Evolutionary conservation across 2,888 invertebrate genomes (phyloP), one percentile per base, ranked within the genome.

Genomic region (Ligdia adustata): DNA sequence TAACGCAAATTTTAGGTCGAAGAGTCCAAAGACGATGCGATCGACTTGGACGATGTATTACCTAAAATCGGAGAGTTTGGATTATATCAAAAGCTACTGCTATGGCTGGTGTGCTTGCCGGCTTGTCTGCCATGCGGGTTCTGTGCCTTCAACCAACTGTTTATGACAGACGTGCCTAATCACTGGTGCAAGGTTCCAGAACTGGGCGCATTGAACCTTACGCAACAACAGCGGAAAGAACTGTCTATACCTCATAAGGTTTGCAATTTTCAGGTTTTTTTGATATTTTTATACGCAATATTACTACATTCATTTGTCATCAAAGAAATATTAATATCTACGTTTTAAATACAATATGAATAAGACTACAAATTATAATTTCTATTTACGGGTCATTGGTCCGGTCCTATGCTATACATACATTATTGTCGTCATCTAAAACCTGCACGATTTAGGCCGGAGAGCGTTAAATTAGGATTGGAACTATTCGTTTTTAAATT

Each of bases 91-190:
- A 96, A 96, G 77, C 86, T 95, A 39, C 87, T 97, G 51, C 89
- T 97, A 12, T 96, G 96, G 93, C 91, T 97, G 39, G 94, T 98
- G 47, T 96, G 97, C 68, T 87, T 97, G 52, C 96, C 97, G 9
- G 96, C 97, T 2, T 96, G 97, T 69, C 92, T 98, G 62, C 96
- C 97, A 0, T 97, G 97, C 69, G 97, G 97, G 16, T 97, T 97
- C 82, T 95, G 96, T 79, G 97, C 97, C 2, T 97, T 98, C 82
- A 97, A 97, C 86, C 97, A 97, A 83, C 91, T 98, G 22, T 98
- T 98, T 83, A 97, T 98, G 95, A 93, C 97, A 2, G 95, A 96
- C 65, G 93, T 94, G 20, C 97, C 97, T 0, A 93, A 94, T 28
- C 95, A 97, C 83, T 97, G 97, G 96, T 98, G 97, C 73, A 90